Conservation (phyloP, 2,113 vertebrate species). For the Takifugu bimaculatus region DNA sequence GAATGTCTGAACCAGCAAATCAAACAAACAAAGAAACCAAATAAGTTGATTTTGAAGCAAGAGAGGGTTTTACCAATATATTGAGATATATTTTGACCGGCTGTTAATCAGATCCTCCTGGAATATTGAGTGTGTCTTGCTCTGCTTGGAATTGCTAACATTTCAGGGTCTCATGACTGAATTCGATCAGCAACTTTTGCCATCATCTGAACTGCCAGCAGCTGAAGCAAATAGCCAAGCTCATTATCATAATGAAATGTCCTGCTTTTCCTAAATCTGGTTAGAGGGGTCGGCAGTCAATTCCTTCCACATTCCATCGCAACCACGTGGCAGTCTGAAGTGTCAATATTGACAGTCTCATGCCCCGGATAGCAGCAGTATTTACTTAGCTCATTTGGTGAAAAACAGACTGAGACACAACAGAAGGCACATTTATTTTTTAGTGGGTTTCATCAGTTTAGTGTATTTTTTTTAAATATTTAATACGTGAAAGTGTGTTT, state of each 20-base stretch:
- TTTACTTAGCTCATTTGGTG: slow-evolving; percentile 21
- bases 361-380: slow-evolving; percentile 19
- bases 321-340: slow-evolving; percentile 32
- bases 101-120: no score
- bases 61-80: no score
- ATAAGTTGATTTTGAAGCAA: no score
- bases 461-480: no score
- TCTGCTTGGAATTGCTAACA: slow-evolving; percentile 16
- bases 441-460: no score
- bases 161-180: slow-evolving; percentile 45
- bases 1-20: no score
- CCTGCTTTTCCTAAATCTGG: slow-evolving; percentile 39
- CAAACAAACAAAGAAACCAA: no score
- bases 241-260: slow-evolving; percentile 37
- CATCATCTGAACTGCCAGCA: slow-evolving; percentile 13
- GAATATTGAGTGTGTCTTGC: no score
- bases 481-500: no score
- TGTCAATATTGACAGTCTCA: slow-evolving; percentile 51
- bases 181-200: slow-evolving; percentile 34
- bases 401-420: slow-evolving; percentile 5
- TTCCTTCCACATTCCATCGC: slow-evolving; percentile 39
- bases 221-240: slow-evolving; percentile 13
- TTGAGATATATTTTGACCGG: no score
- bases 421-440: no score
- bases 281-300: slow-evolving; percentile 23